Evolutionary conservation across 2,888 invertebrate genomes (phyloP).

Genomic region (Cyclophora punctaria): DNA sequence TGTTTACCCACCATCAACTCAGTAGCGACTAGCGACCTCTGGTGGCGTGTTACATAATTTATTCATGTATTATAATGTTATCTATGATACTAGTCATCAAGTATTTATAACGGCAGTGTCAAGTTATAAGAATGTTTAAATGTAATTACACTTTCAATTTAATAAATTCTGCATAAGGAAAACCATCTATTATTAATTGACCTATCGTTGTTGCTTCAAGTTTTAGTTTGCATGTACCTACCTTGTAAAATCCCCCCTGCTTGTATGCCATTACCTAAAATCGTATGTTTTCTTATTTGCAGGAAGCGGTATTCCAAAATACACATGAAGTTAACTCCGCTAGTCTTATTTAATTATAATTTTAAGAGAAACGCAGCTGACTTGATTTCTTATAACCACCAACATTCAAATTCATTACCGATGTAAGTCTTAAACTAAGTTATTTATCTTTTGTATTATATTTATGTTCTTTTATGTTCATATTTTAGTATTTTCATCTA

Average conservation of each 20-base stretch:
- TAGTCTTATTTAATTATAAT: slow-evolving; percentile 51
- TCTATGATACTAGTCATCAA: slow-evolving; percentile 61
- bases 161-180: slow-evolving; percentile 66
- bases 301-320: slow-evolving; percentile 74
- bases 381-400: slow-evolving; percentile 58
- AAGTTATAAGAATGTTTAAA: slow-evolving; percentile 54
- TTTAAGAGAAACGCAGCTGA: slow-evolving; percentile 62
- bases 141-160: slow-evolving; percentile 66
- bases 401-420: slow-evolving; percentile 46
- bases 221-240: too few species aligned
- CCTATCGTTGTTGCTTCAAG: slow-evolving; percentile 5
- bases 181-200: slow-evolving; percentile 49
- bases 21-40: slow-evolving; percentile 19
- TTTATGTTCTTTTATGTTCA: slow-evolving; percentile 23
- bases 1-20: slow-evolving; percentile 12
- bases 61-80: slow-evolving; percentile 38
- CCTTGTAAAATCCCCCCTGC: too few species aligned
- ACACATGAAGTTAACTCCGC: slow-evolving; percentile 66
- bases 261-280: too few species aligned
- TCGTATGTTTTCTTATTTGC: slow-evolving; percentile 48
- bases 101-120: slow-evolving; percentile 62
- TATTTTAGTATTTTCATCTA: slow-evolving; percentile 14
- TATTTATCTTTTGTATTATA: slow-evolving; percentile 34
- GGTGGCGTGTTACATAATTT: slow-evolving; percentile 11
- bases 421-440: slow-evolving; percentile 59